Conservation (phyloP, 1,140 invertebrate genomes). For the Bombus picipes region DNA sequence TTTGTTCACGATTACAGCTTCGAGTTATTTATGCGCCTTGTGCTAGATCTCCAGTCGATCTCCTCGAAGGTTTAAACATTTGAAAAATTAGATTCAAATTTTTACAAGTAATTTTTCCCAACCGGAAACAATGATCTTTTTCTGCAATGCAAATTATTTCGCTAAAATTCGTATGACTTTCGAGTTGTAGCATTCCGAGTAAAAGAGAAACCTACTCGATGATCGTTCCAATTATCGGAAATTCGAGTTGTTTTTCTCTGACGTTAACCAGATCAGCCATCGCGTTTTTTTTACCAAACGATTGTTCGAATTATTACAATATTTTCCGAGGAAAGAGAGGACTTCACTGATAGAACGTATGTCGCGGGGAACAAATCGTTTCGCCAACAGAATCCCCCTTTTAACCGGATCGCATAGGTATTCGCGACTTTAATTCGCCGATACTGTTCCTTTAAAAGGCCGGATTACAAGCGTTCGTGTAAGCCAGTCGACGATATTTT, state of each 20-base stretch:
- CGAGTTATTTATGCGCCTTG: background rate
- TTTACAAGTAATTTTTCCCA: too few species aligned
- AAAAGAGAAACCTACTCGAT: conserved; percentile 37
- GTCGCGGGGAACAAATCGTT: background rate
- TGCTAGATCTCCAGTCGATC: too few species aligned
- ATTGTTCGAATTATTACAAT: background rate
- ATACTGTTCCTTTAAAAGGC: conserved; percentile 3
- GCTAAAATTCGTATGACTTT: conserved; percentile 12
- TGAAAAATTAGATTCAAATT: too few species aligned
- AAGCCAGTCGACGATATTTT: conserved; percentile 26
- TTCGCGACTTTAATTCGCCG: conserved; percentile 37
- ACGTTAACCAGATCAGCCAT: too few species aligned
- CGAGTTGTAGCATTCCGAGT: background rate
- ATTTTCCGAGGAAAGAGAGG: background rate
- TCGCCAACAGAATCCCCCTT: background rate
- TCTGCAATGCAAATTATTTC: background rate
- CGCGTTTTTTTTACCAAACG: background rate
- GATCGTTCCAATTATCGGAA: conserved; percentile 32
- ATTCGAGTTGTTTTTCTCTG: conserved; percentile 4
- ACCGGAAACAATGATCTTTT: too few species aligned
- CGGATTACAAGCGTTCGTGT: conserved; percentile 28
- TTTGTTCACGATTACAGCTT: background rate
- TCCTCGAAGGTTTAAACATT: too few species aligned
- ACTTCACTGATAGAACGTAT: too few species aligned
- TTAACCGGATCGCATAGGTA: background rate